phyloP scores from a whole-genome alignment of 2,888 invertebrate genomes.

The Ligdia adustata region DNA sequence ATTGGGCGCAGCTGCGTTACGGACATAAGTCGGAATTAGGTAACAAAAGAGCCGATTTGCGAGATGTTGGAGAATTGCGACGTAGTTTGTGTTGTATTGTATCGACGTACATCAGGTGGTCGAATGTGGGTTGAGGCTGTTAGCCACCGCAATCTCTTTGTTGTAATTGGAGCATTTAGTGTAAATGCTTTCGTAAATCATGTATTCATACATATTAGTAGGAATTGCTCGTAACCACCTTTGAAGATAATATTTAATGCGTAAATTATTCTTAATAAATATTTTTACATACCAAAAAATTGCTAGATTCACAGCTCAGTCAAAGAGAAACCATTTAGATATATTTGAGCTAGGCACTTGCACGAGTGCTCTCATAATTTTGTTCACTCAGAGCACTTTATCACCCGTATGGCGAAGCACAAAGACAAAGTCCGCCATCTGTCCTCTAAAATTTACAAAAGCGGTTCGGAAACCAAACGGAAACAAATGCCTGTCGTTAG shows the following conservation, averaged over 20 bases:
- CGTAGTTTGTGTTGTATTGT: conserved; percentile 22
- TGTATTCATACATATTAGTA: no score
- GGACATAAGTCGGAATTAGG: conserved; percentile 77
- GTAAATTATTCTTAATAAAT: no score
- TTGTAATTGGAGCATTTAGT: conserved; percentile 2
- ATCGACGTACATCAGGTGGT: conserved; percentile 10
- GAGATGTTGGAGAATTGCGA: conserved; percentile 48
- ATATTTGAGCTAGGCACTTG: no score
- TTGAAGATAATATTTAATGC: no score
- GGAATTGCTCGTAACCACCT: no score
- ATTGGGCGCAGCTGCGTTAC: conserved; percentile 76
- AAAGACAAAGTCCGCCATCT: conserved; percentile 17
- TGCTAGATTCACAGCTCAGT: no score
- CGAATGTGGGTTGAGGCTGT: neutral
- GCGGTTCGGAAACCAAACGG: conserved; percentile 26
- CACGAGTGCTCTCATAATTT: no score
- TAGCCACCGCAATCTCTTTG: conserved; percentile 2
- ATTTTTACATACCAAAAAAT: no score
- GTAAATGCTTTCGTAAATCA: neutral
- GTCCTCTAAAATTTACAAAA: conserved; percentile 23
- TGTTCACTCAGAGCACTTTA: no score
- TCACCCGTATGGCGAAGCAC: conserved; percentile 9
- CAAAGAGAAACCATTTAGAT: no score
- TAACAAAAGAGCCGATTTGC: conserved; percentile 75
- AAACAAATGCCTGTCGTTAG: conserved; percentile 31